Percentiles rank a stretch among this genome's conserved stretches.
These are phyloP conservation scores for Salvelinus sp. DNA, from an alignment of 2,113 vertebrate genomes.

Conservation along the genomic window DNA sequence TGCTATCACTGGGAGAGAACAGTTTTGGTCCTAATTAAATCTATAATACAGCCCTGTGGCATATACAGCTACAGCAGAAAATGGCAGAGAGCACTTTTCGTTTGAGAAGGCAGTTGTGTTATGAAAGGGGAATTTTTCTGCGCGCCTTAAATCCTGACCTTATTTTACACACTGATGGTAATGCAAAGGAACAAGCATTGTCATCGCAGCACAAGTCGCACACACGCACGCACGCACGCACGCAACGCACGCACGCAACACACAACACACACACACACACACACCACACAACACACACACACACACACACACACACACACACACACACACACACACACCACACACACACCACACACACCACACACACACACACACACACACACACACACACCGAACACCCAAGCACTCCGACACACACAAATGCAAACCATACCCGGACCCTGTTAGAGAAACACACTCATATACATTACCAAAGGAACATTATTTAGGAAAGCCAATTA, in stretches of 20 bases:
- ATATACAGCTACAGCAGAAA: conserved; percentile 15
- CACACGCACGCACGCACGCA: not conserved
- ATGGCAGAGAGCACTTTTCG: conserved; percentile 11
- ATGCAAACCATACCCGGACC: not conserved
- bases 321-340: not conserved
- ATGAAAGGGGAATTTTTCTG: conserved; percentile 26
- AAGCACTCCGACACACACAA: not conserved
- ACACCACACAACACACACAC: not conserved
- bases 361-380: not conserved
- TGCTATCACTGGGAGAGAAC: conserved; percentile 2
- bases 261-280: not conserved
- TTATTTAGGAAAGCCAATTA: not conserved
- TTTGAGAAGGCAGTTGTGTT: conserved; percentile 34
- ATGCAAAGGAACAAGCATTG: conserved; percentile 61
- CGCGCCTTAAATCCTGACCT: conserved; percentile 61
- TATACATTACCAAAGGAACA: not conserved
- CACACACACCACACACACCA: too few relatives aligned
- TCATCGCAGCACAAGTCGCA: too few relatives aligned
- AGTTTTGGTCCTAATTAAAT: conserved; percentile 57
- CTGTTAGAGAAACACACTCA: not conserved
- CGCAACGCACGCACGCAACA: not conserved
- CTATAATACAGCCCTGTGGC: conserved; percentile 32
- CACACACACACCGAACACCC: not conserved
- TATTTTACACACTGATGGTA: conserved; percentile 71
- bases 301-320: not conserved